These are phyloP conservation scores for Oryzaephilus surinamensis DNA, from an alignment of 1,140 invertebrate genomes.

Conservation along the genomic window DNA sequence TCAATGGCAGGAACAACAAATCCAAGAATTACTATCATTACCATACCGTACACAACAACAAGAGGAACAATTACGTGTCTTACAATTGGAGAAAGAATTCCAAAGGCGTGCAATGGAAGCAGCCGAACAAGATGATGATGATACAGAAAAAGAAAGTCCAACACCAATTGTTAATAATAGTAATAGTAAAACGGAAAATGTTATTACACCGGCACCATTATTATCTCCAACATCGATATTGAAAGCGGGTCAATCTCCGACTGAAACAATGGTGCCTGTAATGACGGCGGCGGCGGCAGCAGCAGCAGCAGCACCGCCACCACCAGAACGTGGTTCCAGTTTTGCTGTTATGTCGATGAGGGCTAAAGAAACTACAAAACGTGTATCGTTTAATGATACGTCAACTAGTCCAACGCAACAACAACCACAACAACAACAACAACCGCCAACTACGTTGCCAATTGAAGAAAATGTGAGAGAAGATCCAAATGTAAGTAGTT, in stretches of 20 bases:
- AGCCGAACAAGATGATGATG: conserved; percentile 69
- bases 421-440: conserved; percentile 30
- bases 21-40: conserved; percentile 59
- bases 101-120: conserved; percentile 73
- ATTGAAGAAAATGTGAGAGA: conserved; percentile 53
- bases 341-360: conserved; percentile 67
- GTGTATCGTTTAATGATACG: conserved; percentile 33
- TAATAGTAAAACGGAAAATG: conserved; percentile 16
- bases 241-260: conserved; percentile 27
- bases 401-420: conserved; percentile 21
- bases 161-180: neutral
- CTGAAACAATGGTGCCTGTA: conserved; percentile 1
- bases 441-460: conserved; percentile 31
- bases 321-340: conserved; percentile 69
- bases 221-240: conserved; percentile 32
- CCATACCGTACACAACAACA: conserved; percentile 63
- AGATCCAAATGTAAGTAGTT: conserved; percentile 68
- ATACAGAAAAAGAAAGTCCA: conserved; percentile 34
- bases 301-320: conserved; percentile 46
- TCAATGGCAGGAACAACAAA: conserved; percentile 62
- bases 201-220: too few relatives aligned
- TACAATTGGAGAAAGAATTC: conserved; percentile 80
- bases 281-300: neutral
- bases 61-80: conserved; percentile 73
- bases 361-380: conserved; percentile 39